Evolutionary conservation across 2,888 invertebrate species (phyloP).

Genomic region (Pyrgus malvae): DNA sequence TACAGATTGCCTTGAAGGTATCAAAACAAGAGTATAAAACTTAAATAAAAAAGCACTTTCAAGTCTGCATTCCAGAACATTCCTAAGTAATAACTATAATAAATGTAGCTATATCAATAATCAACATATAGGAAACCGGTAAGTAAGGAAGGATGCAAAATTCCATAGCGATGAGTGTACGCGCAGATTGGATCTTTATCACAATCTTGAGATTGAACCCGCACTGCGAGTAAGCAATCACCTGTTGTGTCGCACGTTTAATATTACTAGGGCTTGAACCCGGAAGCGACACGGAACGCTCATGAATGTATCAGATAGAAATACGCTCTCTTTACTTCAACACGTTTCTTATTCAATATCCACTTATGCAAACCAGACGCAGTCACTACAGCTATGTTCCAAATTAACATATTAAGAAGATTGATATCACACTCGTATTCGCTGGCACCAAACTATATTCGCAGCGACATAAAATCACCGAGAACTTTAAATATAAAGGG

Average conservation of each 20-base stretch:
- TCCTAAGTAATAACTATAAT: neutral
- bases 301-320: constrained; percentile 42
- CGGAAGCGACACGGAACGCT: constrained; percentile 40
- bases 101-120: constrained; percentile 24
- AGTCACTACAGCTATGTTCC: no score
- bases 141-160: constrained; percentile 30
- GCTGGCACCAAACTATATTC: neutral
- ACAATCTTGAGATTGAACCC: neutral
- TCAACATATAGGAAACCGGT: constrained; percentile 33
- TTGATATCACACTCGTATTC: no score
- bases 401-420: no score
- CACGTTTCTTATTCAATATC: constrained; percentile 26
- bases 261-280: constrained; percentile 47
- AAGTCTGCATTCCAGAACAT: constrained; percentile 3
- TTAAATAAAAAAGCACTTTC: constrained; percentile 11
- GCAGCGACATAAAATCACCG: constrained; percentile 14
- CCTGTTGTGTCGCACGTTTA: constrained; percentile 23
- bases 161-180: constrained; percentile 36
- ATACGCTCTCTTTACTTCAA: constrained; percentile 27
- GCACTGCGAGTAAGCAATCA: constrained; percentile 11
- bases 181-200: constrained; percentile 19
- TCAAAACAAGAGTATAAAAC: no score
- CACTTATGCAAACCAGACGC: constrained; percentile 21
- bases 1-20: no score
- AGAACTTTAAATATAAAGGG: constrained; percentile 37